Base-by-base conservation (phyloP, 1,140 invertebrate genomes). In the Whitmania pigra region DNA sequence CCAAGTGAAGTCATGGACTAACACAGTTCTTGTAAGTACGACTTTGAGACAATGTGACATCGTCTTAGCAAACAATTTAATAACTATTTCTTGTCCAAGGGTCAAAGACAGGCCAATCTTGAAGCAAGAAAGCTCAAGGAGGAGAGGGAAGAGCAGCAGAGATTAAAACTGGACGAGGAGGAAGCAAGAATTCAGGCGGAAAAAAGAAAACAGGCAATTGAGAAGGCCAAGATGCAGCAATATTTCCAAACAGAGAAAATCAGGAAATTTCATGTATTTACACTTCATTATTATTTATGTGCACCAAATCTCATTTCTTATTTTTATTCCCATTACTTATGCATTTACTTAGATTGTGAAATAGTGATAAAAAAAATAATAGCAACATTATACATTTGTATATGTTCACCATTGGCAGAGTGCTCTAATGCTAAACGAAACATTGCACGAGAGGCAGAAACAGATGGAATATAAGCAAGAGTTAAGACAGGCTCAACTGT, bases 171-270 rank as follows among this genome's bases (percentile, higher is more conserved):
- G 53, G 82, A 83, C 73, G 31, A 82, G 25, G 82, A 82, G 73
- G 80, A 83, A 74, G 81, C 80, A 1, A 77, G 81, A 73, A 82
- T 74, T 71, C 81, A 81, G 69, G 82, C 81, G 31, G 73, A 77
- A 66, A 74, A 81, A 73, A 75, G 82, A 53, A 80, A 77, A 74
- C 80, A 81, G 67, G 80, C 80, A 2, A 80, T 83, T 71, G 82
- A 83, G 67, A 81, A 82, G 73, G 82, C 82, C 7, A 83, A 82
- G 73, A 80, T 79, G 57, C 78, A 79, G 70, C 80, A 82, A 74
- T 83, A 82, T 74, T 82, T 82, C 69, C 80, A 83, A 71, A 83
- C 81, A 57, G 82, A 83, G 71, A 72, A 81, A 72, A 78, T 83
- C 31, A 83, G 82, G 75, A 74, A 73, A 31, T 82, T 83, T 76